Evolutionary conservation across 2,113 vertebrate species (phyloP), one percentile per base, ranked within the genome.

Genomic region (Argyrosomus japonicus): DNA sequence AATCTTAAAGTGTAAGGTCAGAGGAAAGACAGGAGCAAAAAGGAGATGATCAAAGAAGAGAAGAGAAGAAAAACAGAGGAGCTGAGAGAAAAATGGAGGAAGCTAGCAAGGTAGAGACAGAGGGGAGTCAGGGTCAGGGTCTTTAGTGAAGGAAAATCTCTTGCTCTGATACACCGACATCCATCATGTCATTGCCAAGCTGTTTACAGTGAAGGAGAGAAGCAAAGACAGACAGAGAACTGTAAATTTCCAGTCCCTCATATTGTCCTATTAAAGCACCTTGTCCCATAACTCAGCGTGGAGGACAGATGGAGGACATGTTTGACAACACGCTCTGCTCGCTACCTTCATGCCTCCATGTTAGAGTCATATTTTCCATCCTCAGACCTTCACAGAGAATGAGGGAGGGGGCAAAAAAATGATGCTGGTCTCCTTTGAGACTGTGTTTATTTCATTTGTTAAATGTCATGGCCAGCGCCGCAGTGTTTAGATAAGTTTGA

Each of bases 311-410:
- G 48, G 82, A 40, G 36, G 87, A 81, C 82, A 75, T 87, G 79
- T 91, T 84, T 85, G 85, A 94, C 85, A 81, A 81, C 73, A 70
- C 47, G 19, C 77, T 79, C 71, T 21, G 70, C 53, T 58, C 77
- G 82, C 63, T 84, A 79, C 88, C 81, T 87, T 78, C 79, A 56
- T 25, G 77, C 57, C 65, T 74, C 77, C 18, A 56, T 10, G 21
- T 51, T 23, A 19, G 48, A 73, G 71, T 93, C 88, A 89, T 77
- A 87, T 90, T 93, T 93, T 93, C 89, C 92, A 76, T 47, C 77
- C 56, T 73, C 60, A 48, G 69, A 77, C 77, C 79, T 69, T 75
- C 50, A 13, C 54, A 75, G 68, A 62, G n/a, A 54, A 47, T 2
- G 40, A 58, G 36, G 47, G 79, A 45, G 58, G 43, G 64, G n/a